Conservation (phyloP, 23 tunicate species). For the Corella eumyota region DNA sequence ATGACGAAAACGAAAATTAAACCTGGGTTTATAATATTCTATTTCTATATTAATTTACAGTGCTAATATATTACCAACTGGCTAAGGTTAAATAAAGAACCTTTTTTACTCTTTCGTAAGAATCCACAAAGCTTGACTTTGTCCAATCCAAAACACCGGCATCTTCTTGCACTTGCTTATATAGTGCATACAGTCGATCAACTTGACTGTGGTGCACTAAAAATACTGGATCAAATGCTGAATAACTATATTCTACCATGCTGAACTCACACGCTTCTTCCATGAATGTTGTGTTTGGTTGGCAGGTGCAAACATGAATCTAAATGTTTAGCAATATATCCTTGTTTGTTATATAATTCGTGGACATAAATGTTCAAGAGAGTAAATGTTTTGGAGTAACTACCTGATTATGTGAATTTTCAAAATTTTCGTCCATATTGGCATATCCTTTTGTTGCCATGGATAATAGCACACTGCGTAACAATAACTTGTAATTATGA, state of each 20-base stretch:
- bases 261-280: slow-evolving; percentile 19
- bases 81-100: neutral
- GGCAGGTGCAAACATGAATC: slow-evolving; percentile 44
- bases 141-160: slow-evolving; percentile 48
- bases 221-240: slow-evolving; percentile 39
- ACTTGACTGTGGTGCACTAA: slow-evolving; percentile 42
- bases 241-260: slow-evolving; percentile 20
- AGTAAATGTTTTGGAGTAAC: no score
- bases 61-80: neutral
- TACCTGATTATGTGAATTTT: no score
- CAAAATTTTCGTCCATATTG: no score
- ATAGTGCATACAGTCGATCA: slow-evolving; percentile 31
- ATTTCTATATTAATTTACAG: neutral
- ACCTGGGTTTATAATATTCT: neutral
- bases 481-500: no score
- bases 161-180: slow-evolving; percentile 9
- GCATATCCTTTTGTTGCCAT: no score
- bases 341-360: no score
- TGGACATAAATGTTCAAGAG: no score
- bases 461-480: no score
- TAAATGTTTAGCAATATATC: no score
- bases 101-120: slow-evolving; percentile 22
- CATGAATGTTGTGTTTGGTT: neutral
- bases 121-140: slow-evolving; percentile 24
- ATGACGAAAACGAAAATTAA: no score